Conservation (phyloP, 2,797 vertebrate species). For the Harpagifer antarcticus region DNA sequence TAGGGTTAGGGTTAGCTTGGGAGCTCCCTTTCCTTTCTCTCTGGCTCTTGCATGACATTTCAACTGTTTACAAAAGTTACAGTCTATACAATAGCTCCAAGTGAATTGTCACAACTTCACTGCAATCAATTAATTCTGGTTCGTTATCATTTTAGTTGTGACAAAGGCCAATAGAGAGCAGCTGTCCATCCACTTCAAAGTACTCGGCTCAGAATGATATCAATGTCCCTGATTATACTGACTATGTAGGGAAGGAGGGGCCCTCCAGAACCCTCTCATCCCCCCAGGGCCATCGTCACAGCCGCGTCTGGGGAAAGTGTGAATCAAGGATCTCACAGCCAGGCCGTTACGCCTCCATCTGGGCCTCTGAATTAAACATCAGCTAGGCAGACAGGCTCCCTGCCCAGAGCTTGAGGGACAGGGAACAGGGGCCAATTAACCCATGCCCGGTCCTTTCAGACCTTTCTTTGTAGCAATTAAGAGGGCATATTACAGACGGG, state of each 20-base stretch:
- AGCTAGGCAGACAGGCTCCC: conserved; percentile 67
- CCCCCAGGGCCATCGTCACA: conserved; percentile 41
- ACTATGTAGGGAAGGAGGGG: conserved; percentile 40
- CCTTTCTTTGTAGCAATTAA: conserved; percentile 70
- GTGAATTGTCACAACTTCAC: neutral
- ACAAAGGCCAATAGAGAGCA: conserved; percentile 13
- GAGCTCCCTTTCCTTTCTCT: neutral
- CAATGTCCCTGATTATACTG: conserved; percentile 46
- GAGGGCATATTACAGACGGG: conserved; percentile 45
- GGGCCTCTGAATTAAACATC: conserved; percentile 82
- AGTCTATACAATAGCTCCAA: neutral
- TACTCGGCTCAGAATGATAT: conserved; percentile 47
- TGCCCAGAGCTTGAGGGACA: conserved; percentile 65
- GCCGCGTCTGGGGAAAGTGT: conserved; percentile 65
- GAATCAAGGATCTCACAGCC: conserved; percentile 68
- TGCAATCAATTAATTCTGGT: neutral
- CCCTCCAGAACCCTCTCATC: conserved; percentile 24
- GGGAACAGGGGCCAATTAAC: conserved; percentile 74
- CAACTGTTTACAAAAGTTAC: neutral
- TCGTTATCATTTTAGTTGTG: neutral
- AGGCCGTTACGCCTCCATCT: conserved; percentile 76
- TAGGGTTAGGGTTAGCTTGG: neutral
- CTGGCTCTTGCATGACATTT: neutral
- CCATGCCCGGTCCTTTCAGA: conserved; percentile 61
- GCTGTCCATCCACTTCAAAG: conserved; percentile 36